Conservation (phyloP, 2,113 vertebrate genomes). For the Gallinago paraguaiae region DNA sequence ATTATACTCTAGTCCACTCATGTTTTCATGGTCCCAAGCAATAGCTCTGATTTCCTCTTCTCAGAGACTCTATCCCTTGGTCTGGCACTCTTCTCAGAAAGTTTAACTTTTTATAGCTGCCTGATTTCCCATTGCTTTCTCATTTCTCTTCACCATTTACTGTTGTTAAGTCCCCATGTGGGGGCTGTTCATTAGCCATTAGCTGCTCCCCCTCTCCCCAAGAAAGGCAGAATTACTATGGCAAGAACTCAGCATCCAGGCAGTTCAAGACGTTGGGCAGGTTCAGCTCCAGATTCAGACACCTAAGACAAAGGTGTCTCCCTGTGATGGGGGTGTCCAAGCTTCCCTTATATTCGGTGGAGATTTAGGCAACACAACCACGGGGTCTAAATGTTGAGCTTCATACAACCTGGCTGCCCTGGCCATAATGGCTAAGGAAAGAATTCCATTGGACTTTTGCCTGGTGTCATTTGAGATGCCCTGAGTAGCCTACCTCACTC, state of each 20-base stretch:
- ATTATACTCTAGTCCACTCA: neutral
- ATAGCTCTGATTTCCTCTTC: neutral
- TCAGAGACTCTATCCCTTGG: neutral
- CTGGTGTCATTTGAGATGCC: neutral
- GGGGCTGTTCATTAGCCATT: neutral
- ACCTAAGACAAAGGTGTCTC: neutral
- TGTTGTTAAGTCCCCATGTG: neutral
- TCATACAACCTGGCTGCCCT: neutral
- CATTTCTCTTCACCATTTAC: neutral
- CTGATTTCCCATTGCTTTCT: neutral
- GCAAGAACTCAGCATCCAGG: neutral
- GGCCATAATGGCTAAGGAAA: neutral
- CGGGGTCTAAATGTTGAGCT: neutral
- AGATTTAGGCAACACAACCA: neutral
- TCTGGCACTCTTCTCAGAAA: neutral
- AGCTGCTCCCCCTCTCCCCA: no score
- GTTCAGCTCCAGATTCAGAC: neutral
- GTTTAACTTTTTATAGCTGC: neutral
- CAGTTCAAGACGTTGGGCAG: neutral
- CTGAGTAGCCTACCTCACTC: neutral
- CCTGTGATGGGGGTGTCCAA: rapidly evolving
- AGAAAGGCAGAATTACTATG: neutral
- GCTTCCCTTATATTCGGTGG: neutral
- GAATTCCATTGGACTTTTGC: neutral
- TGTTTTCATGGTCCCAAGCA: neutral